A percentile compares a stretch with the other conserved stretches of the same genome.
Conservation (phyloP, 2,113 vertebrate species). For the Sapayoa aenigma region DNA sequence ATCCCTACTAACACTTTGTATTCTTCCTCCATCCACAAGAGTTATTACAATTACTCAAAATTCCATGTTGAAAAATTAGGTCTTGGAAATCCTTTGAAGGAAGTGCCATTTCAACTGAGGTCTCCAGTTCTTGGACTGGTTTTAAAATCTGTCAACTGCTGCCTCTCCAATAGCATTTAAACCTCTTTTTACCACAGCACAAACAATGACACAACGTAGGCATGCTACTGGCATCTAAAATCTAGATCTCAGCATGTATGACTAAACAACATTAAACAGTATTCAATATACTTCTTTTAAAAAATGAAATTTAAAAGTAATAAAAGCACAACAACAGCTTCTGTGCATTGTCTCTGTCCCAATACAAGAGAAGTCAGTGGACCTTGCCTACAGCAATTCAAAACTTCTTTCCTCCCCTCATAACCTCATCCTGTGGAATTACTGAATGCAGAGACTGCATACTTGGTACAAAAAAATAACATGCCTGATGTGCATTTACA, state of each 20-base stretch:
- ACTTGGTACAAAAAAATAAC: background rate
- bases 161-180: background rate
- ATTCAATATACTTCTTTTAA: background rate
- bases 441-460: background rate
- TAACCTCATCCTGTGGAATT: background rate
- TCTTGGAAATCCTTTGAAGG: background rate
- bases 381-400: background rate
- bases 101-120: background rate
- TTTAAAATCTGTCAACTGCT: background rate
- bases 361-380: background rate
- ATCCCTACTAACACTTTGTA: background rate
- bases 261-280: background rate
- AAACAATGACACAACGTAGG: background rate
- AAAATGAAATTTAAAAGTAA: background rate
- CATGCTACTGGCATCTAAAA: background rate
- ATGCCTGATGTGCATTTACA: background rate
- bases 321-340: background rate
- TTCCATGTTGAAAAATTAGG: background rate
- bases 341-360: background rate
- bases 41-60: background rate
- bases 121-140: background rate
- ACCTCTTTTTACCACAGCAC: background rate
- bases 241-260: background rate
- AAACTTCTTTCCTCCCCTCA: background rate
- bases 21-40: background rate